Base-by-base conservation (phyloP, 1,140 invertebrate species). In the Drosophila takahashii region DNA sequence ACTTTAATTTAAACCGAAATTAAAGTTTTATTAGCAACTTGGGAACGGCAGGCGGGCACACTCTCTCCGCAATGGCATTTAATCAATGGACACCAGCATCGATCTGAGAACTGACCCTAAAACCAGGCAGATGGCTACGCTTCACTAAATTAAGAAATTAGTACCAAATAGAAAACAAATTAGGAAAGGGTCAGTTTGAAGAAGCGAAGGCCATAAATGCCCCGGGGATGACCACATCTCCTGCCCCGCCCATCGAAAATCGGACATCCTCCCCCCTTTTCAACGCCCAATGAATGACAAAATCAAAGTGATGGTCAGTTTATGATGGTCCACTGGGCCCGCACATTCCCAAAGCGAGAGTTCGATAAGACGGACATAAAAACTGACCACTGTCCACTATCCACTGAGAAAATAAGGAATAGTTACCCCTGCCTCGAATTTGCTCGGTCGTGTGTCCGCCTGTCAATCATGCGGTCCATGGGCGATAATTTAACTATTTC, bases 151-250 rank as follows among this genome's bases (percentile, higher is more conserved):
- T 79, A 87, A 87, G 83, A 87, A 87, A 87, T 87, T 87, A 87
- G 83, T 87, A 73, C 71, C 76, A 89, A 87, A 87, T 87, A 73
- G 83, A 87, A 89, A 89, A 89, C 79, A 89, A 87, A 87, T 87
- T 87, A 89, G 84, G 79, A 89, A 83, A 87, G 83, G 83, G 83
- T 86, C 80, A 53, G 48, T 64, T 75, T 58, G 59, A 39, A 61
- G 73, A 51, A 37, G 37, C 44, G 34, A 44, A 41, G 37, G 52
- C 79, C 39, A 74, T 60, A 69, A 85, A 54, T 52, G 61, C 50
- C 75, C 62, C 29, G 27, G 45, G 41, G 41, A 50, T 32, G 26
- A 50, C 26, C 47, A 15, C 8, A 51, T n/a, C 36, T 22, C 22
- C 22, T 22, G 22, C 22, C 22, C 22, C 22, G 22, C 22, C 34